Percentiles rank a stretch among this genome's conserved stretches.
phyloP scores from a whole-genome alignment of 1,140 invertebrate genomes.

The Melitaea cinxia region DNA sequence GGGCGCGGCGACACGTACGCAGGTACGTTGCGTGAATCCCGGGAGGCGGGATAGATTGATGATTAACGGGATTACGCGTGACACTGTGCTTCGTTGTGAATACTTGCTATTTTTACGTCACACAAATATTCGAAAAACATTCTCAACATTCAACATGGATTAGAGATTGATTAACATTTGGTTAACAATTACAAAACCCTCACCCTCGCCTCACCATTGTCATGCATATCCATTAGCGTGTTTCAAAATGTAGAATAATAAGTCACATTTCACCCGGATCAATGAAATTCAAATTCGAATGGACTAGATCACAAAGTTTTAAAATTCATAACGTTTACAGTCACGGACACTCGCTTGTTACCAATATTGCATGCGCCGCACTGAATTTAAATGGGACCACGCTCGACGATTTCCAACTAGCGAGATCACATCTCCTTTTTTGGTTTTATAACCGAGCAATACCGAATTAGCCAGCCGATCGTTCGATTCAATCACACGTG shows the following conservation, averaged over 20 bases:
- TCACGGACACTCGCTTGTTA: constrained; percentile 61
- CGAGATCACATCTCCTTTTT: constrained; percentile 56
- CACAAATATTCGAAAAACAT: neutral
- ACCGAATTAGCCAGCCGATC: constrained; percentile 55
- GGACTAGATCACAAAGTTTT: constrained; percentile 55
- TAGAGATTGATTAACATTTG: too few species aligned
- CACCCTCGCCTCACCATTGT: constrained; percentile 14
- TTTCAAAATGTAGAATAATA: constrained; percentile 21
- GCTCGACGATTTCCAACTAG: constrained; percentile 44
- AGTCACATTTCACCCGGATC: constrained; percentile 38
- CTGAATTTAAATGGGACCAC: constrained; percentile 65
- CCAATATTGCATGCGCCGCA: constrained; percentile 60
- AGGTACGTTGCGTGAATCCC: constrained; percentile 51
- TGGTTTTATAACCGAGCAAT: constrained; percentile 45
- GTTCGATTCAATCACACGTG: constrained; percentile 47
- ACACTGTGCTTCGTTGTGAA: constrained; percentile 23
- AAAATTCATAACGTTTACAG: constrained; percentile 65
- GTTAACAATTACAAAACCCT: too few species aligned
- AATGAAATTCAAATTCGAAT: constrained; percentile 57
- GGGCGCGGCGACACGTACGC: constrained; percentile 45
- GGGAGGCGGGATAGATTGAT: constrained; percentile 50
- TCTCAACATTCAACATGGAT: neutral
- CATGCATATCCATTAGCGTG: constrained; percentile 13
- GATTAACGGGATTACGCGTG: constrained; percentile 55
- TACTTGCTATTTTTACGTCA: constrained; percentile 3